phyloP scores from a whole-genome alignment of 2,797 vertebrate genomes.

The Acanthis flammea region DNA sequence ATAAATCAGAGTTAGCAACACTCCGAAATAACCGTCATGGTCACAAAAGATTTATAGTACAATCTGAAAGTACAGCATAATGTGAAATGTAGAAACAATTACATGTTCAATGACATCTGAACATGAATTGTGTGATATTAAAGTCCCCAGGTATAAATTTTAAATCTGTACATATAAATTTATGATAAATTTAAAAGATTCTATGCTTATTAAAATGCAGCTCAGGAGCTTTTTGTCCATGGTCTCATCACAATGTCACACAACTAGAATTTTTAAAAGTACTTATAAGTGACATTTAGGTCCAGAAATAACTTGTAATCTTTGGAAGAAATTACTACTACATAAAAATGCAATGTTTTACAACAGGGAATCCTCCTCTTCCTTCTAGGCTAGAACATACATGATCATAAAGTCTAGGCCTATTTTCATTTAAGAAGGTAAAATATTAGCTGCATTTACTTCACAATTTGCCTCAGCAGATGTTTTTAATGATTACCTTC shows the following conservation, averaged over 20 bases:
- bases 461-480: neutral
- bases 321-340: slow-evolving; percentile 63
- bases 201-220: slow-evolving; percentile 72
- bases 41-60: slow-evolving; percentile 77
- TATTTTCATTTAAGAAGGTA: slow-evolving; percentile 43
- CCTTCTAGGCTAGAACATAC: slow-evolving; percentile 1
- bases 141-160: slow-evolving; percentile 78
- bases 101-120: slow-evolving; percentile 76
- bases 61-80: slow-evolving; percentile 75
- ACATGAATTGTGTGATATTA: slow-evolving; percentile 73
- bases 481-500: neutral
- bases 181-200: slow-evolving; percentile 76
- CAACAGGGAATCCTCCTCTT: slow-evolving; percentile 23
- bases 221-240: slow-evolving; percentile 60
- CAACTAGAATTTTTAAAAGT: slow-evolving; percentile 61
- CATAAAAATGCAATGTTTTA: slow-evolving; percentile 62
- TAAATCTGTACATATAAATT: slow-evolving; percentile 77
- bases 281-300: slow-evolving; percentile 60
- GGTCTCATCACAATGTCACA: slow-evolving; percentile 66
- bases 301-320: slow-evolving; percentile 70
- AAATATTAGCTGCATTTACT: slow-evolving; percentile 23
- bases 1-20: slow-evolving; percentile 77
- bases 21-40: slow-evolving; percentile 69
- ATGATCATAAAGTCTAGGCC: slow-evolving; percentile 20
- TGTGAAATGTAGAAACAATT: slow-evolving; percentile 80